Evolutionary conservation across 2,797 vertebrate genomes (phyloP), one percentile per base, ranked within the genome.

Genomic region (Channa striata): DNA sequence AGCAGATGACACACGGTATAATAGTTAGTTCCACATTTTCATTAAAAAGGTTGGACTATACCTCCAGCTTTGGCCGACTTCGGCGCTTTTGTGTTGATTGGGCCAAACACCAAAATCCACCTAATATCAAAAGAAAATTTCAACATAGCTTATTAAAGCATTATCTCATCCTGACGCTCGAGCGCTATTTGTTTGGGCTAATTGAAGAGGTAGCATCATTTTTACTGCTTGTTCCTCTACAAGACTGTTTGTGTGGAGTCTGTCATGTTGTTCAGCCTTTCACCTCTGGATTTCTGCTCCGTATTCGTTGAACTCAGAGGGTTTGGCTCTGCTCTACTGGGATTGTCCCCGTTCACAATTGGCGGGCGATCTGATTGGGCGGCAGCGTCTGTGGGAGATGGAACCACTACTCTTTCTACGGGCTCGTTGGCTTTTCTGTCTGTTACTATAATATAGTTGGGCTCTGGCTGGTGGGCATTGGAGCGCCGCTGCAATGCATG

Each of bases 401-500:
- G 63, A 11, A 89, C 74, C 1, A 87, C 42, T 14, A 88, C 88
- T 75, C 92, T 89, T 34, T 94, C 91, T 33, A 87, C 23, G 9
- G 83, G 85, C 84, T 93, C 92, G 46, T 53, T 89, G 81, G 90
- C 68, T 71, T 78, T 59, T 81, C 89, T 92, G 69, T 91, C 91
- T 4, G 83, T 84, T 71, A 90, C 83, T 0, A 87, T 78, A 1
- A 89, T 30, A 11, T 92, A 80, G 23, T 88, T 87, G 5, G 87
- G 89, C 51, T 94, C 94, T 6, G 89, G 81, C 58, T 94, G 93
- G 74, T 87, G 90, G 62, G 59, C 71, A 2, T 85, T 89, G 74
- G 91, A 81, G 66, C 87, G 93, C 4, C 92, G 94, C 86, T 94
- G 94, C 83, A 95, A 73, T 46, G 94, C 92, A 68, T 94, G 92